Conservation (phyloP, 2,888 invertebrate genomes). For the Ctenicera cuprea region DNA sequence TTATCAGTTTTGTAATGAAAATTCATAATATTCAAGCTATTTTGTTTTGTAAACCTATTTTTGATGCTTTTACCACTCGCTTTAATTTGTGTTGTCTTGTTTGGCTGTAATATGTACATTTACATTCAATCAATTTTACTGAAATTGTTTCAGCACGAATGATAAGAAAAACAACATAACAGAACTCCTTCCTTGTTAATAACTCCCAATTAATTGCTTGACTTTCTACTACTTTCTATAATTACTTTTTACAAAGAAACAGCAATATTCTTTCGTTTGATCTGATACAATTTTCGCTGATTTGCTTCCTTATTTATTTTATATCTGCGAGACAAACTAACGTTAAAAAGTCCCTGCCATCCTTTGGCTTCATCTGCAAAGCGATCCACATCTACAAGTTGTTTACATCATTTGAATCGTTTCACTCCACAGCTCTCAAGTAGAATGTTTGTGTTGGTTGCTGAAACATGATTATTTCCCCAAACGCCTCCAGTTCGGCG, state of each 20-base stretch:
- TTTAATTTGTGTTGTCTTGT: too few species aligned
- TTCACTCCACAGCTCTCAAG: constrained; percentile 12
- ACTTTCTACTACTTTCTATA: too few species aligned
- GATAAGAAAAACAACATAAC: too few species aligned
- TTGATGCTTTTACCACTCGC: too few species aligned
- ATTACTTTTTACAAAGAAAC: background rate
- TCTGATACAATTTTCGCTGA: background rate
- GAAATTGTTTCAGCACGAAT: too few species aligned
- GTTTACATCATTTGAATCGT: constrained; percentile 26
- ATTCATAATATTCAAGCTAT: too few species aligned
- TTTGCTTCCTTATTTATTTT: constrained; percentile 3
- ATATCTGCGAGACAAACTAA: background rate
- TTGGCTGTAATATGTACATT: too few species aligned
- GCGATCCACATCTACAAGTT: constrained; percentile 17
- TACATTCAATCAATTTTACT: too few species aligned
- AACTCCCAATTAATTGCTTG: too few species aligned
- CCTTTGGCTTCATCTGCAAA: constrained; percentile 15
- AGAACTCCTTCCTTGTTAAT: too few species aligned
- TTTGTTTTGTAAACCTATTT: too few species aligned
- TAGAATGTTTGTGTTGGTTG: constrained; percentile 20
- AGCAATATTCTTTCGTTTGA: constrained; percentile 8
- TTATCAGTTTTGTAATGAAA: too few species aligned
- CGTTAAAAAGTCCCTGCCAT: background rate
- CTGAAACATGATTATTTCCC: constrained; percentile 7
- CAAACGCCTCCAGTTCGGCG: background rate